These are phyloP conservation scores for Setophaga kirtlandii DNA, from an alignment of 2,113 vertebrate species.

Conservation along the genomic window DNA sequence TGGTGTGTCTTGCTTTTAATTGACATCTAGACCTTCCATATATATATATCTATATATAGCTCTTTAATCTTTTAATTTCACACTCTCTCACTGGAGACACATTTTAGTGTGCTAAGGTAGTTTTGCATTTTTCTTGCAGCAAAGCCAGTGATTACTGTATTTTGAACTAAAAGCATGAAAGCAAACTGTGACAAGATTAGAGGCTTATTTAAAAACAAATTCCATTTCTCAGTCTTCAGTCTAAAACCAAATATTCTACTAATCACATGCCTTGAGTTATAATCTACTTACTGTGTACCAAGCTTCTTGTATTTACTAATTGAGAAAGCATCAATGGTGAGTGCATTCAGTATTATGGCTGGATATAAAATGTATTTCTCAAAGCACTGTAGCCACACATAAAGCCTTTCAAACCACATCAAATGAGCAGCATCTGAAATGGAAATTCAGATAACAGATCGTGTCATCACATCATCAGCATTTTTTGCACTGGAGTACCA, in stretches of 20 bases:
- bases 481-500: background rate
- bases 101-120: background rate
- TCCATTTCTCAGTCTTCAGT: background rate
- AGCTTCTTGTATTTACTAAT: slow-evolving; percentile 91
- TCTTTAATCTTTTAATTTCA: slow-evolving; percentile 34
- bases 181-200: background rate
- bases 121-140: background rate
- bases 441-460: slow-evolving; percentile 17
- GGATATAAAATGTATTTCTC: slow-evolving; percentile 97
- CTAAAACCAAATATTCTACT: background rate
- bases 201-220: slow-evolving; percentile 11
- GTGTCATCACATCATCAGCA: background rate
- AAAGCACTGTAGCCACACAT: slow-evolving; percentile 93
- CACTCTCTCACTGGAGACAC: background rate
- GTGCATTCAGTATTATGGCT: slow-evolving; percentile 91
- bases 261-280: background rate
- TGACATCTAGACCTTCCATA: slow-evolving; percentile 19
- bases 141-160: background rate
- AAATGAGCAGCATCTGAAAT: slow-evolving; percentile 90
- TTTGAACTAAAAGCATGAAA: background rate
- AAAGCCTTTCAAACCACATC: slow-evolving; percentile 98
- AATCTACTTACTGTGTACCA: slow-evolving; percentile 90
- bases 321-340: slow-evolving; percentile 92
- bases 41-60: slow-evolving; percentile 11
- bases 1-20: slow-evolving; percentile 23